Conservation (phyloP, 2,113 vertebrate species). For the Kryptolebias marmoratus region DNA sequence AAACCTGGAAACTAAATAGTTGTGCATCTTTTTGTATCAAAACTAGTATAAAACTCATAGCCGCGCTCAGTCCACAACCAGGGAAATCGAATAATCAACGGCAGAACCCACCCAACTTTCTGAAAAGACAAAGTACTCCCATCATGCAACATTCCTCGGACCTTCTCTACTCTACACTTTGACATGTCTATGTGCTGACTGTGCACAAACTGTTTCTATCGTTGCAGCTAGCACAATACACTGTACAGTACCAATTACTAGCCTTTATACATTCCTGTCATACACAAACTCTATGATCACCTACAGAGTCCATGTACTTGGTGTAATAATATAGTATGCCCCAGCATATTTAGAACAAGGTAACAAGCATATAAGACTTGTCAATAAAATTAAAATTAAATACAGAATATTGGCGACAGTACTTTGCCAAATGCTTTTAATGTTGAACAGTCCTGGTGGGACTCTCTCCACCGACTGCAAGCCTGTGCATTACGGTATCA, state of each 20-base stretch:
- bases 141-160: constrained; percentile 55
- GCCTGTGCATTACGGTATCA: constrained; percentile 53
- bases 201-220: constrained; percentile 55
- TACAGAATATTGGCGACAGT: constrained; percentile 60
- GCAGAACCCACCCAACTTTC: constrained; percentile 25
- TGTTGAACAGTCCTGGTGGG: constrained; percentile 61
- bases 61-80: constrained; percentile 36
- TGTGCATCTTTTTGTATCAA: constrained; percentile 67
- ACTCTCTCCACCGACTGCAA: constrained; percentile 49
- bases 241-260: constrained; percentile 68
- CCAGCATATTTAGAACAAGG: constrained; percentile 53
- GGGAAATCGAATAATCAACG: constrained; percentile 49
- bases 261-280: constrained; percentile 69
- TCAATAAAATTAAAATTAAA: constrained; percentile 76
- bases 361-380: constrained; percentile 69
- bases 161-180: constrained; percentile 63
- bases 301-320: constrained; percentile 51
- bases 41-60: constrained; percentile 46
- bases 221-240: constrained; percentile 55
- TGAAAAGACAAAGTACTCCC: constrained; percentile 52
- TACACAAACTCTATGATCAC: constrained; percentile 53
- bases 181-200: constrained; percentile 57
- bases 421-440: constrained; percentile 53
- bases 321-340: constrained; percentile 58
- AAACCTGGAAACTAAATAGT: constrained; percentile 49